A percentile compares a stretch with the other conserved stretches of the same genome.
phyloP scores from a whole-genome alignment of 2,113 vertebrate species.

The Rhizomys pruinosus region DNA sequence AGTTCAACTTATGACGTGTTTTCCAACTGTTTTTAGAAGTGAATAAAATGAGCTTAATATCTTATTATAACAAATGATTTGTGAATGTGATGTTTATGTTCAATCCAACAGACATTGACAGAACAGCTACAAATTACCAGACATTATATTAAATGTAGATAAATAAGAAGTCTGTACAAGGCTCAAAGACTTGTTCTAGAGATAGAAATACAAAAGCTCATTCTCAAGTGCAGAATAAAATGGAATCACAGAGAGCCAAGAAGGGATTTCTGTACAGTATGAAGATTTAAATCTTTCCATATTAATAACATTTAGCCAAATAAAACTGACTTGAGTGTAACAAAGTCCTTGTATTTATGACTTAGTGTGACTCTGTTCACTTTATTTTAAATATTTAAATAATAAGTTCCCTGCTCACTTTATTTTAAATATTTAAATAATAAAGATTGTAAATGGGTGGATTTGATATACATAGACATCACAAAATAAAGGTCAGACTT shows the following conservation, averaged over 20 bases:
- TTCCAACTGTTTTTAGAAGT: no score
- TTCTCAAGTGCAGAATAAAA: slow-evolving; percentile 48
- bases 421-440: background rate
- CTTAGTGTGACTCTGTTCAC: background rate
- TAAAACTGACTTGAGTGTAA: background rate
- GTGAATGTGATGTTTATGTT: slow-evolving; percentile 9
- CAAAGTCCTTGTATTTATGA: background rate
- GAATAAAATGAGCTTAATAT: slow-evolving; percentile 21
- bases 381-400: background rate
- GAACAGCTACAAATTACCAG: background rate
- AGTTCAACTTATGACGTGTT: background rate
- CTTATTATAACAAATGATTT: slow-evolving; percentile 50
- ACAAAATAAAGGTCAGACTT: background rate
- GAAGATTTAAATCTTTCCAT: slow-evolving; percentile 10
- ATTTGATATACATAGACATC: background rate
- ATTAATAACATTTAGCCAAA: slow-evolving; percentile 20
- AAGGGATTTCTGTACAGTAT: slow-evolving; percentile 25
- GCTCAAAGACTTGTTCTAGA: slow-evolving; percentile 36
- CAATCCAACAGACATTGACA: background rate
- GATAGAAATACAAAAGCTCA: slow-evolving; percentile 56
- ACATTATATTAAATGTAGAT: slow-evolving; percentile 55
- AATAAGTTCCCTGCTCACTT: background rate
- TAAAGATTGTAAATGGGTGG: background rate
- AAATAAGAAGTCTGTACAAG: slow-evolving; percentile 40
- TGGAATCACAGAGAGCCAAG: slow-evolving; percentile 19